phyloP scores from a whole-genome alignment of 2,113 vertebrate genomes.

The Struthidea cinerea region DNA sequence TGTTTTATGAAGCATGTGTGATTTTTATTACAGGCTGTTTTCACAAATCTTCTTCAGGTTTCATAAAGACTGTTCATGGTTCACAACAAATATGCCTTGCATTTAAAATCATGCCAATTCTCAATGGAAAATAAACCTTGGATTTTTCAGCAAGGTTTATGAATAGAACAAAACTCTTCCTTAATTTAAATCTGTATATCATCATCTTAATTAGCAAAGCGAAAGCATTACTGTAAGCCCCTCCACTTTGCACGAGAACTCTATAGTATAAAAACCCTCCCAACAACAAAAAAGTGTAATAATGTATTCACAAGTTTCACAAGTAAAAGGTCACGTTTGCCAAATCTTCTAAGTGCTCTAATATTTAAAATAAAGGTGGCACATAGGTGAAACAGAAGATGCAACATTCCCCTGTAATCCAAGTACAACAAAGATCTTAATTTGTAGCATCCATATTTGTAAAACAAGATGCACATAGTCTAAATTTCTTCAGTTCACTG shows the following conservation, averaged over 20 bases:
- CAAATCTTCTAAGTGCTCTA: neutral
- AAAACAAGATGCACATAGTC: neutral
- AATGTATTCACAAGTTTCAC: neutral
- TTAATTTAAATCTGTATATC: neutral
- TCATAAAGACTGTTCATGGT: slow-evolving; percentile 57
- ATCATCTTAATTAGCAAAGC: neutral
- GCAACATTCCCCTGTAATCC: neutral
- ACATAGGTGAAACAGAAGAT: neutral
- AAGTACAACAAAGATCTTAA: neutral
- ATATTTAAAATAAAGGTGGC: neutral
- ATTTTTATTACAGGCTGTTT: slow-evolving; percentile 81
- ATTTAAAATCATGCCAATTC: slow-evolving; percentile 48
- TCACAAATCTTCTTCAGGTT: slow-evolving; percentile 78
- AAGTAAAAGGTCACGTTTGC: neutral
- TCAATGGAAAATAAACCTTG: slow-evolving; percentile 12
- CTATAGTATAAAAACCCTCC: neutral
- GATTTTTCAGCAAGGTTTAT: slow-evolving; percentile 1
- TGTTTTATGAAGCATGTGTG: slow-evolving; percentile 79
- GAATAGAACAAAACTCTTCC: neutral
- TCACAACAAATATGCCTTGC: slow-evolving; percentile 68
- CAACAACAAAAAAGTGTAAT: neutral
- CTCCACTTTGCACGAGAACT: neutral
- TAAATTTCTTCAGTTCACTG: neutral
- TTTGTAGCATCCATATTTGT: neutral
- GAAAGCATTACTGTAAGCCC: neutral